Evolutionary conservation across 2,797 vertebrate species (phyloP).

Genomic region (Emydoidea blandingii): DNA sequence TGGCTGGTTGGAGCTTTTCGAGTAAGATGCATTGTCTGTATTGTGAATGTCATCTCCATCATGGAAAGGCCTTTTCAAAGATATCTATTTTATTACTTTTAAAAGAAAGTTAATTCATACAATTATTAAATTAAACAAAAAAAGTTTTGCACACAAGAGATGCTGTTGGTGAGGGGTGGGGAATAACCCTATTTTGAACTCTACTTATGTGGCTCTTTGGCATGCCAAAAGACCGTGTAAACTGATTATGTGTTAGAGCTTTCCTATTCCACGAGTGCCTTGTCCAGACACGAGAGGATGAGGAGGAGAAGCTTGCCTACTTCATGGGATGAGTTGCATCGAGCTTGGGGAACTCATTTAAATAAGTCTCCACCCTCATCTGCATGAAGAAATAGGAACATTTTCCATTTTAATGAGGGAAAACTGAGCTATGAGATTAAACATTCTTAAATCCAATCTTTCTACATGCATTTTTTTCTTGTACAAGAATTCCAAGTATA

Average conservation of each 20-base stretch:
- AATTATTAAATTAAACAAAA: not conserved
- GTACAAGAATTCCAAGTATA: not conserved
- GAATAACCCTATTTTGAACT: not conserved
- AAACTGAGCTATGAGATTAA: not conserved
- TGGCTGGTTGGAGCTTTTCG: not conserved
- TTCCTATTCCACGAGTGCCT: fast-evolving
- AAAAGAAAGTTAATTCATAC: not conserved
- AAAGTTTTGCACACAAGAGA: not conserved
- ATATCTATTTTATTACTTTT: not conserved
- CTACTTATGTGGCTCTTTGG: not conserved
- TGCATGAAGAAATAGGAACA: not conserved
- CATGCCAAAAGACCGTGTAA: not conserved
- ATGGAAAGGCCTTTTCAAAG: not conserved
- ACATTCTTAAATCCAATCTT: not conserved
- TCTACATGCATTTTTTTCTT: not conserved
- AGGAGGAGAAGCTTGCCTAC: not conserved
- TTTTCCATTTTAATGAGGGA: not conserved
- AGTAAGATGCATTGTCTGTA: fast-evolving
- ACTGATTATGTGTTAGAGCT: not conserved
- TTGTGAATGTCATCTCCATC: not conserved
- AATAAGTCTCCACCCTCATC: not conserved
- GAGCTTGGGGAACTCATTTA: fast-evolving
- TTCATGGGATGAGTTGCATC: not conserved
- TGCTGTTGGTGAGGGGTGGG: fast-evolving
- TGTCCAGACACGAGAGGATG: fast-evolving